Evolutionary conservation across 2,797 vertebrate genomes (phyloP).

Genomic region (Tenualosa thibaudeaui): DNA sequence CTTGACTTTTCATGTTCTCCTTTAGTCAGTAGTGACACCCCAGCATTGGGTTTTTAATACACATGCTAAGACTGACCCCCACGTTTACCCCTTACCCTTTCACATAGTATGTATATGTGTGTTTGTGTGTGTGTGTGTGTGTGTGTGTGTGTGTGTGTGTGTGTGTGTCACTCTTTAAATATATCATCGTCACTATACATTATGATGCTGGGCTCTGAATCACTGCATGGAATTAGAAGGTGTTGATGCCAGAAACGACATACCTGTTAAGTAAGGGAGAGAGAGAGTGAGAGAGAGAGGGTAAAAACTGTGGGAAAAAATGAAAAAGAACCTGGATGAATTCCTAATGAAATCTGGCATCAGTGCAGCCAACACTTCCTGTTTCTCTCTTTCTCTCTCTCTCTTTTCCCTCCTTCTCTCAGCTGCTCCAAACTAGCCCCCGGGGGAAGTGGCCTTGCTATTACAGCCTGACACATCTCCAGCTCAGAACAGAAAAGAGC

Average conservation of each 20-base stretch:
- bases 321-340: conserved; percentile 32
- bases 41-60: not conserved
- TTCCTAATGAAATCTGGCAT: conserved; percentile 42
- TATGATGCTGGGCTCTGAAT: conserved; percentile 9
- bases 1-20: not conserved
- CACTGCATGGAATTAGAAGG: conserved; percentile 1
- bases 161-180: not conserved
- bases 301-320: not conserved
- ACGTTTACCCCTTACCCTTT: not conserved
- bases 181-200: not conserved
- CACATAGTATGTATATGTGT: not conserved
- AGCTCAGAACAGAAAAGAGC: conserved; percentile 19
- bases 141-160: conserved; percentile 7
- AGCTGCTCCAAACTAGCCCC: conserved; percentile 27
- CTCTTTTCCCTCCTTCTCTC: not conserved
- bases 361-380: conserved; percentile 27
- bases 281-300: not conserved
- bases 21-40: not conserved
- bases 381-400: not conserved
- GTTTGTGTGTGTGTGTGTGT: conserved; percentile 15
- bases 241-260: conserved; percentile 27
- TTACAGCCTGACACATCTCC: not conserved
- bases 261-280: conserved; percentile 24
- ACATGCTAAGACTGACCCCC: not conserved
- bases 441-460: conserved; percentile 22